Evolutionary conservation across 2,888 invertebrate species (phyloP).

Genomic region (Ophion costatus): DNA sequence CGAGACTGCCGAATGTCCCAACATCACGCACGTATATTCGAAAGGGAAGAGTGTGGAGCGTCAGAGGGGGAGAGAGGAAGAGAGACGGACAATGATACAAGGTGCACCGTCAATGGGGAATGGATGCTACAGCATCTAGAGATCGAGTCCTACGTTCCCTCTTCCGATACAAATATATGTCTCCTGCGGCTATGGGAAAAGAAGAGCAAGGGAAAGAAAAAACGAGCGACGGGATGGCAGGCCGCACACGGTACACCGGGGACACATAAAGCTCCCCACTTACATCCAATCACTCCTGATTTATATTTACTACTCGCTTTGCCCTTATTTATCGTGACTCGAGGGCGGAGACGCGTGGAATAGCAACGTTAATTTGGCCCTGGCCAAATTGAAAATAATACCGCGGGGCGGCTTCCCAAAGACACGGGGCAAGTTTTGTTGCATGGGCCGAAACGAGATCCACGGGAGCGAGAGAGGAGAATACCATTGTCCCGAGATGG

Average conservation of each 20-base stretch:
- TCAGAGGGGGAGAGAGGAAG: neutral
- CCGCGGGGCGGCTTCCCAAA: slow-evolving; percentile 49
- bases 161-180: too few species aligned
- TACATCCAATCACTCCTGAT: slow-evolving; percentile 84
- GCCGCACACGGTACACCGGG: slow-evolving; percentile 83
- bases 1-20: slow-evolving; percentile 38
- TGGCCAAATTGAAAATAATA: slow-evolving; percentile 82
- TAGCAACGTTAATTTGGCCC: slow-evolving; percentile 81
- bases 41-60: slow-evolving; percentile 9
- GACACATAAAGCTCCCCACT: slow-evolving; percentile 83
- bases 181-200: slow-evolving; percentile 40
- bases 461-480: neutral
- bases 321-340: slow-evolving; percentile 82
- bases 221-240: slow-evolving; percentile 74
- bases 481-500: neutral
- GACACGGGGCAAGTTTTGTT: neutral
- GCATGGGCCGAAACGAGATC: slow-evolving; percentile 42
- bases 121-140: neutral
- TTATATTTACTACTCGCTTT: slow-evolving; percentile 83
- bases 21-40: slow-evolving; percentile 51
- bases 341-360: slow-evolving; percentile 78
- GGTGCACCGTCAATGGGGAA: slow-evolving; percentile 14
- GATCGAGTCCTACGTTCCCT: slow-evolving; percentile 14
- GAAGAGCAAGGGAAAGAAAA: neutral
- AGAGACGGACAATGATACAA: slow-evolving; percentile 13